Base-by-base conservation (phyloP, 2,797 vertebrate species). In the Oreonectes daqikongensis region DNA sequence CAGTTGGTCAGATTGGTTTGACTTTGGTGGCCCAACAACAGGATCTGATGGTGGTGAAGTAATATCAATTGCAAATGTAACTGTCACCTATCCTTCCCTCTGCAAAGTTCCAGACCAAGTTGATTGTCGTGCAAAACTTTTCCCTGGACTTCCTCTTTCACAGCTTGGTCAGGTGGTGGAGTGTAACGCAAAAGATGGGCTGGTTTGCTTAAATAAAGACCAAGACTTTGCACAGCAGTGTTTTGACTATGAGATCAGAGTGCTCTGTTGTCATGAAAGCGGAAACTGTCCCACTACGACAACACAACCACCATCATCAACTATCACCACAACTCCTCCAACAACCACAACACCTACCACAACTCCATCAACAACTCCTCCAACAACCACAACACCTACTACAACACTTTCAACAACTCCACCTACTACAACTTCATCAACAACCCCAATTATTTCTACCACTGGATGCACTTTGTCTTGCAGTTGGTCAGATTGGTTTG, bases 401-500 rank as follows among this genome's bases (percentile, higher is more conserved):
- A 42, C 40, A 42, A 42, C 40, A 3, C 40, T 10, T 12, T 42
- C 40, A 42, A 42, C 40, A 12, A 42, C 40, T 12, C 10, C 32
- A 8, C 18, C 46, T 3, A 44, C 42, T 15, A 44, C 42, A 14
- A 3, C 35, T 44, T 17, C 2, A 40, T 17, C 15, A 46, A 15
- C 3, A 4, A 17, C 15, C 18, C 46, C 32, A 35, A 9, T n/a
- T n/a, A n/a, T n/a, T n/a, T n/a, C 46, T 18, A 1, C 46, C 4
- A 2, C 17, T 87, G 83, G 84, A 72, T 81, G 0, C 77, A 79
- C 70, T 10, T 76, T 69, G 17, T 60, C 70, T 8, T 75, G 72
- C 11, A 26, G 26, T 44, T 75, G 72, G 72, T 65, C 50, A 32
- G 63, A 67, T 1, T 75, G 72, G 72, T 53, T 42, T 3, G 26